phyloP scores from a whole-genome alignment of 2,797 vertebrate genomes.

The Sebastes elongatus region DNA sequence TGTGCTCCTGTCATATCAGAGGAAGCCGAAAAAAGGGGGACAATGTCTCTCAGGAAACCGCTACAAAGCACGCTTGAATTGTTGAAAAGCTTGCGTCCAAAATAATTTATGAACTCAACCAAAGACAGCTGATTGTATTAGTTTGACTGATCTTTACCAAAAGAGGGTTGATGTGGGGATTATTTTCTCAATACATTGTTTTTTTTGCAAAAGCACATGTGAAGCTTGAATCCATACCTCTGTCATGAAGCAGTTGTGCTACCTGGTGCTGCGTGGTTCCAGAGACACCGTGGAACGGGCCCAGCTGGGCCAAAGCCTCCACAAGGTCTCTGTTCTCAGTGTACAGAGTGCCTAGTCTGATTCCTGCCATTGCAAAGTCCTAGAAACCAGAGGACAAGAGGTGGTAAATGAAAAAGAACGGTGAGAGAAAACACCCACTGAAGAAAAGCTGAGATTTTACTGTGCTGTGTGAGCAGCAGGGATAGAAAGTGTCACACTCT shows the following conservation, averaged over 20 bases:
- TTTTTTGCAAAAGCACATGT: background rate
- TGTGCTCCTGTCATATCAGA: conserved; percentile 11
- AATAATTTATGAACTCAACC: background rate
- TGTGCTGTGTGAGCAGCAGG: background rate
- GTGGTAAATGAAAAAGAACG: background rate
- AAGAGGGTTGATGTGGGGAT: background rate
- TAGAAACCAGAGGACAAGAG: conserved; percentile 52
- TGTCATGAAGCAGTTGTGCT: conserved; percentile 89
- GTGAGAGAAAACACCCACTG: background rate
- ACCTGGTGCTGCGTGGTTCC: conserved; percentile 90
- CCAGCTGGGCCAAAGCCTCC: conserved; percentile 89
- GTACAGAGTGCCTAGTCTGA: conserved; percentile 91
- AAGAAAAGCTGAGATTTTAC: conserved; percentile 9
- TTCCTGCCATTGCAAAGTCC: conserved; percentile 93
- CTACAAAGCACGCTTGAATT: background rate
- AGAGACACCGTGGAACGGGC: conserved; percentile 88
- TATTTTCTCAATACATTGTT: background rate
- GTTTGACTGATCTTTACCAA: background rate
- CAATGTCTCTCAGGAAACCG: background rate
- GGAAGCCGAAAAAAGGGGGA: background rate
- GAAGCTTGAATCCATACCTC: conserved; percentile 76
- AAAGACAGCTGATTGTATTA: background rate
- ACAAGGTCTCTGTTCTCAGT: conserved; percentile 90
- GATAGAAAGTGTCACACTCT: background rate
- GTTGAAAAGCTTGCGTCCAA: background rate